A percentile compares a stretch with the other conserved stretches of the same genome.
Conservation (phyloP, 2,888 invertebrate species). For the Scrobipalpa atriplicella region DNA sequence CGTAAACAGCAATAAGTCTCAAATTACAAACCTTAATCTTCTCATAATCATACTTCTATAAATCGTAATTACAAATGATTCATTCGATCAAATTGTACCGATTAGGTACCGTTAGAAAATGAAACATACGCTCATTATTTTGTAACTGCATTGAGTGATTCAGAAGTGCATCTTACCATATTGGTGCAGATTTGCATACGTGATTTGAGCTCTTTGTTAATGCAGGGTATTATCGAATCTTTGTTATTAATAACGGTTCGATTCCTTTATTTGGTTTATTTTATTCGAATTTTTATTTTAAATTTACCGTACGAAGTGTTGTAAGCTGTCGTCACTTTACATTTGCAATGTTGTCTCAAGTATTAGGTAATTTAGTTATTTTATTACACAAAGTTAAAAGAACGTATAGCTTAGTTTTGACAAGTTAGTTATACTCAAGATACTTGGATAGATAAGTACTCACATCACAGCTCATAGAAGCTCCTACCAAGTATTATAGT, state of each 20-base stretch:
- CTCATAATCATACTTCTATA: neutral
- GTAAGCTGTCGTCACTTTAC: too few relatives aligned
- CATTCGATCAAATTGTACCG: conserved; percentile 10
- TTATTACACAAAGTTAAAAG: too few relatives aligned
- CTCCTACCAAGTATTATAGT: too few relatives aligned
- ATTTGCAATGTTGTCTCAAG: too few relatives aligned
- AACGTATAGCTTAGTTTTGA: too few relatives aligned
- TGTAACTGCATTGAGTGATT: conserved; percentile 8
- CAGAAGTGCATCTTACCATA: conserved; percentile 18
- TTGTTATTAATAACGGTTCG: conserved; percentile 15
- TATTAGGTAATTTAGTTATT: too few relatives aligned
- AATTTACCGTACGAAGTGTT: too few relatives aligned
- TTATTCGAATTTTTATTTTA: neutral
- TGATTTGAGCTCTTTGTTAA: conserved; percentile 5
- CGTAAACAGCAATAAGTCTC: neutral
- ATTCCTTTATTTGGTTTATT: neutral
- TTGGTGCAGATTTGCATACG: conserved; percentile 4
- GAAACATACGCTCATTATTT: conserved; percentile 17
- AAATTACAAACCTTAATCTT: conserved; percentile 8
- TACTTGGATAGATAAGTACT: too few relatives aligned
- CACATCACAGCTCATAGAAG: too few relatives aligned
- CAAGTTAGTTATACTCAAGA: too few relatives aligned
- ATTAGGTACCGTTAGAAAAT: conserved; percentile 22
- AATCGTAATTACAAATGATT: conserved; percentile 16
- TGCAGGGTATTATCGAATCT: neutral